A percentile compares a stretch with the other conserved stretches of the same genome.
Conservation (phyloP, 2,888 invertebrate species). For the Watsonalla binaria region DNA sequence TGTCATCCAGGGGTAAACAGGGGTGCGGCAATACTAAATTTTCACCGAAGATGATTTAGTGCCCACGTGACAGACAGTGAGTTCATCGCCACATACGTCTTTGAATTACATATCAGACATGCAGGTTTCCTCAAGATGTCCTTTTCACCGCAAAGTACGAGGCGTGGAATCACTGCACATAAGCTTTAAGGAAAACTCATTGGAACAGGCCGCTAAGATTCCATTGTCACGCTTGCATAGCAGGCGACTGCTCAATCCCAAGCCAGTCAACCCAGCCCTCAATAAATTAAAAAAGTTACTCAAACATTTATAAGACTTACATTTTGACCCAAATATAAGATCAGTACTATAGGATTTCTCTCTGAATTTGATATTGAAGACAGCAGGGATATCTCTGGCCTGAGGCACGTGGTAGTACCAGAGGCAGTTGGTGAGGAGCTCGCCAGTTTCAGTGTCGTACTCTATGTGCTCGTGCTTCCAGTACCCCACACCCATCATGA, state of each 20-base stretch:
- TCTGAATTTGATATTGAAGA: slow-evolving; percentile 79
- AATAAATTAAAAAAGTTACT: neutral
- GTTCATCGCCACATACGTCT: neutral
- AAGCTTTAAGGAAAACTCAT: no score
- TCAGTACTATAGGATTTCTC: slow-evolving; percentile 18
- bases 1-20: no score
- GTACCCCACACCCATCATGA: slow-evolving; percentile 81
- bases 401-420: slow-evolving; percentile 83
- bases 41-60: no score
- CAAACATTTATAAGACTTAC: slow-evolving; percentile 5
- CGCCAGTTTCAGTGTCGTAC: slow-evolving; percentile 74
- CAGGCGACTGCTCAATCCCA: no score
- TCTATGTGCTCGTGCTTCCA: slow-evolving; percentile 80
- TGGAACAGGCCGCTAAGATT: neutral
- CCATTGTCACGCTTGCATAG: no score
- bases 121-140: no score
- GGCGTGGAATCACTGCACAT: no score
- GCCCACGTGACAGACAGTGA: no score
- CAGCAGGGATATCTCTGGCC: slow-evolving; percentile 80
- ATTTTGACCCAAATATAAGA: slow-evolving; percentile 22
- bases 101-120: neutral
- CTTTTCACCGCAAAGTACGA: no score
- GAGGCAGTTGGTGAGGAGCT: slow-evolving; percentile 80
- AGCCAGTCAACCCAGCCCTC: neutral
- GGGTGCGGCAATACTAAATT: no score